Conservation (phyloP, 2,888 invertebrate genomes). For the Conchocele bisecta region DNA sequence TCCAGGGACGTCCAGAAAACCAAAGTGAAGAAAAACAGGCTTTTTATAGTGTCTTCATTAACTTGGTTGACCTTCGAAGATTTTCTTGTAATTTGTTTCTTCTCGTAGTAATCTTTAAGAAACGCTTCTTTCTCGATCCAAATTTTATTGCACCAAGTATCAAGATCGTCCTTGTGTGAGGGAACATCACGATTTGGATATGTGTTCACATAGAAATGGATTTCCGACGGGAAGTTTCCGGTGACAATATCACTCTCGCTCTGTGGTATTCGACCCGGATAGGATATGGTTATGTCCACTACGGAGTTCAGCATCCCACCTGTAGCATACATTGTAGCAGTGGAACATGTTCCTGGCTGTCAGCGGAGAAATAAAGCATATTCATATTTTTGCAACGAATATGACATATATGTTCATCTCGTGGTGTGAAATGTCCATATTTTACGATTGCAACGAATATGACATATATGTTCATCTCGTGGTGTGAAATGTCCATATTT, state of each 20-base stretch:
- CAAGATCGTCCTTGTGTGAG: slow-evolving; percentile 40
- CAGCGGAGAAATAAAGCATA: not conserved
- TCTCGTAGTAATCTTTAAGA: slow-evolving; percentile 51
- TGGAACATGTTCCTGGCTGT: not conserved
- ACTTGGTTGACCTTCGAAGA: not conserved
- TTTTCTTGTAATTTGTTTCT: slow-evolving; percentile 27
- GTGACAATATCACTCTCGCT: slow-evolving; percentile 88
- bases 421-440: too few species aligned
- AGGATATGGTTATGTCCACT: slow-evolving; percentile 94
- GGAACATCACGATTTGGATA: slow-evolving; percentile 40
- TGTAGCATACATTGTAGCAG: too few species aligned
- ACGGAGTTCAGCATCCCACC: slow-evolving; percentile 88
- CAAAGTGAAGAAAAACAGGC: slow-evolving; percentile 43
- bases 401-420: too few species aligned
- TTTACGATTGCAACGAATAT: too few species aligned
- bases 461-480: too few species aligned
- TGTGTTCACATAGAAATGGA: slow-evolving; percentile 88
- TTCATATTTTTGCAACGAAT: too few species aligned
- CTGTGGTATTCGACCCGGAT: slow-evolving; percentile 90
- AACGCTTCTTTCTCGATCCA: slow-evolving; percentile 42
- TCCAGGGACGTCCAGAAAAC: slow-evolving; percentile 41
- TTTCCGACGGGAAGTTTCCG: slow-evolving; percentile 89
- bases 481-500: too few species aligned
- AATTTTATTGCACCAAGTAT: slow-evolving; percentile 41
- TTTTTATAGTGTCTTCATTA: slow-evolving; percentile 45